These are phyloP conservation scores for Scaptodrosophila lebanonensis DNA, from an alignment of 1,140 invertebrate genomes.

Conservation along the genomic window DNA sequence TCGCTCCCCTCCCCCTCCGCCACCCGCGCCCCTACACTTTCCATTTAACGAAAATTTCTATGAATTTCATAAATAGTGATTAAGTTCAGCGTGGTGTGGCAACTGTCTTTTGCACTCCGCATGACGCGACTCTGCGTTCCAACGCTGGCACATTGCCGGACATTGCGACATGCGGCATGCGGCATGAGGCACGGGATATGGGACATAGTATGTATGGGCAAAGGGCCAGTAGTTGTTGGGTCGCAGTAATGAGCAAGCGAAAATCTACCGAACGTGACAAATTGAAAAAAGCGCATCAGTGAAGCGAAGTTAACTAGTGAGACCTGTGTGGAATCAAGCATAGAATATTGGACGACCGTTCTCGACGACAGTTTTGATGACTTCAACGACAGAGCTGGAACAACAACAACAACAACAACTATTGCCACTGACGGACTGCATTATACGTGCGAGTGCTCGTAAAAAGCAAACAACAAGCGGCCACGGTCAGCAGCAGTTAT, in stretches of 20 bases:
- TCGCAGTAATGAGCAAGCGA: constrained; percentile 46
- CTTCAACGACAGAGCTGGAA: constrained; percentile 40
- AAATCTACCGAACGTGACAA: constrained; percentile 72
- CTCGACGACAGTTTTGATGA: constrained; percentile 57
- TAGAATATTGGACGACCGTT: constrained; percentile 64
- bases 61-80: constrained; percentile 73
- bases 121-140: not conserved
- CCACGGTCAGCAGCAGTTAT: constrained; percentile 19
- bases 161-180: too few species aligned
- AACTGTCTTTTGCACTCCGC: constrained; percentile 14
- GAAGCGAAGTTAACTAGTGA: constrained; percentile 73
- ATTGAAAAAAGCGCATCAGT: constrained; percentile 76
- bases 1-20: too few species aligned
- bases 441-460: constrained; percentile 55
- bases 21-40: too few species aligned
- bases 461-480: constrained; percentile 35
- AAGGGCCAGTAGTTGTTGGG: not conserved
- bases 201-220: too few species aligned
- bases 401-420: constrained; percentile 25
- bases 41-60: constrained; percentile 55
- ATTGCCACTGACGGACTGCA: constrained; percentile 50
- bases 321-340: constrained; percentile 74
- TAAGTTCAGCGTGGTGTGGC: too few species aligned
- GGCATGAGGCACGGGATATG: too few species aligned
- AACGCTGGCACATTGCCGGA: not conserved